phyloP scores from a whole-genome alignment of 2,888 invertebrate genomes.

The Carterocephalus palaemon region DNA sequence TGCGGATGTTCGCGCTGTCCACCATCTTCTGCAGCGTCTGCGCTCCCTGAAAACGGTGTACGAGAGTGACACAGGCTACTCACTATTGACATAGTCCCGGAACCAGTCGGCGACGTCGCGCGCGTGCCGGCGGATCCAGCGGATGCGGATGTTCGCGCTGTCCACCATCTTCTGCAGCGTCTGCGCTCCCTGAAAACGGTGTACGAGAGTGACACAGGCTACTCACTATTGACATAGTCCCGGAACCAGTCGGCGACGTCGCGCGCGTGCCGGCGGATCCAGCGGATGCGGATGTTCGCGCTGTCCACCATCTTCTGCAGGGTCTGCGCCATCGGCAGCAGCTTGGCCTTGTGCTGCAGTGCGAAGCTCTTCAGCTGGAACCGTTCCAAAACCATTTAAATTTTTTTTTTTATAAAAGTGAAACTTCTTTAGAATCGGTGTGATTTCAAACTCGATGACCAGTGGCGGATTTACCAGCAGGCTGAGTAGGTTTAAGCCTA shows the following conservation, averaged over 20 bases:
- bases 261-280: constrained; percentile 50
- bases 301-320: constrained; percentile 67
- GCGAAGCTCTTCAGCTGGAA: constrained; percentile 69
- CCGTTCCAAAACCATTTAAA: no score
- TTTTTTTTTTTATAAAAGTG: no score
- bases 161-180: constrained; percentile 66
- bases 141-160: constrained; percentile 56
- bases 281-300: constrained; percentile 57
- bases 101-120: constrained; percentile 58
- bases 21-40: no score
- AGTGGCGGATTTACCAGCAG: no score
- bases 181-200: no score
- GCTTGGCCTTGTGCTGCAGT: constrained; percentile 50
- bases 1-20: no score
- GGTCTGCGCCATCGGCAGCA: constrained; percentile 63
- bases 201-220: no score
- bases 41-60: no score
- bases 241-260: constrained; percentile 59
- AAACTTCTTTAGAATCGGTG: no score
- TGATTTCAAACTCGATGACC: no score
- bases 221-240: constrained; percentile 53
- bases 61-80: no score
- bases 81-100: constrained; percentile 54
- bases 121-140: constrained; percentile 55
- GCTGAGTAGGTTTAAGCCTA: no score